Base-by-base conservation (phyloP, 2,888 invertebrate genomes). In the Tyria jacobaeae region DNA sequence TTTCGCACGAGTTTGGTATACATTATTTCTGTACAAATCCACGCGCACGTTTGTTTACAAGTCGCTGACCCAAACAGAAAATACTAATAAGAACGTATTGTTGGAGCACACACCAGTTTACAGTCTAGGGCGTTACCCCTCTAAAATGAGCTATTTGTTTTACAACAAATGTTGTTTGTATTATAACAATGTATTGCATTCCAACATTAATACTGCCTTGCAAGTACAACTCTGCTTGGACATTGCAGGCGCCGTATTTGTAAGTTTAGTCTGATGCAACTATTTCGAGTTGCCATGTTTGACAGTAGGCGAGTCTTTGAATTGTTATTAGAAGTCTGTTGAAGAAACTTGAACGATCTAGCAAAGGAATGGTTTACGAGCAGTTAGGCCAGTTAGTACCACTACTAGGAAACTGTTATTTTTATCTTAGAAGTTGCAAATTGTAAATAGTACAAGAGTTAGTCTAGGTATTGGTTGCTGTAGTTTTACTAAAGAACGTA, bases 81-180 rank as follows among this genome's bases (percentile, higher is more conserved):
- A 88, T 86, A 89, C 88, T 84, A 83, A n/a, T n/a, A n/a, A 85
- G 84, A 84, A 84, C 83, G 86, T 90, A 89, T 90, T 90, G 89
- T 91, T 89, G 77, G 79, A 84, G 48, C 48, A 24, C 37, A 48
- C 78, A 80, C 17, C 74, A 85, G 90, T 89, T 90, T 89, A 91
- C 90, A 89, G 87, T 87, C 87, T 90, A 83, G 91, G 87, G 83
- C 92, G 88, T 91, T 92, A 89, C 89, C 89, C 91, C 81, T 85
- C 87, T 88, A 85, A 90, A 89, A 87, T 85, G 83, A 85, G 87
- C 82, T 84, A 84, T 89, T 89, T 89, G 85, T 88, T 89, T 84
- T 83, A 87, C 85, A 89, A 89, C 88, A 90, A 84, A 83, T 70
- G 76, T 78, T 83, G 88, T 87, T 88, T 87, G 80, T 78, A 79